Evolutionary conservation across 2,113 vertebrate species (phyloP), one percentile per base, ranked within the genome.

Genomic region (Clarias gariepinus): DNA sequence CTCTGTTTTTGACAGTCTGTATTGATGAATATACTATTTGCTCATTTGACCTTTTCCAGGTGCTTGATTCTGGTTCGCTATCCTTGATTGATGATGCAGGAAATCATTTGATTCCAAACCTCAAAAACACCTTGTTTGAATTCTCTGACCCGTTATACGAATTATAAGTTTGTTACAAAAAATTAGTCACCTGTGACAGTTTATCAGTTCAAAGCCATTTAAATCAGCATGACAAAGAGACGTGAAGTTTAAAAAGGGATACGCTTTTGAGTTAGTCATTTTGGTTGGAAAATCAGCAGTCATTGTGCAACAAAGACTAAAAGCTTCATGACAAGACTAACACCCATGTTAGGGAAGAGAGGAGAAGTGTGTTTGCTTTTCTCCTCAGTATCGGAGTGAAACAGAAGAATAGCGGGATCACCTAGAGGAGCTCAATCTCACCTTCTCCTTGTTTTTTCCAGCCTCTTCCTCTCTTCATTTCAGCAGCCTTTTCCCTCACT

Each of bases 381-480:
- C 83, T 47, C 33, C 77, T 63, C 15, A 15, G 61, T 61, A 81
- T 33, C 53, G 41, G 53, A 36, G 66, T 60, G 73, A 86, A 78
- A 68, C 28, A 16, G 81, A 41, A 58, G 81, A 60, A 57, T 66
- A 25, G 58, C 71, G 36, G 55, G 21, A 81, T 33, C 16, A 23
- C 2, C 55, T 73, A 81, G 69, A 25, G 71, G 66, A 83, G 76
- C 15, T 60, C 52, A 11, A 53, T 71, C n/a, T 61, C 36, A 28
- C 68, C 92, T 60, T 80, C 73, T 78, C 33, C 74, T 66, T 73
- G 4, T 58, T 83, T 85, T 55, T n/a, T 21, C 76, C 63, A 63
- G 84, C 81, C 81, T 83, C 18, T 83, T 88, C 90, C 91, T 89
- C 91, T 92, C 93, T 95, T 90, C 94, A 95, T 95, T 91, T 89